Evolutionary conservation across 2,797 vertebrate genomes (phyloP).

Genomic region (Knipowitschia caucasica): DNA sequence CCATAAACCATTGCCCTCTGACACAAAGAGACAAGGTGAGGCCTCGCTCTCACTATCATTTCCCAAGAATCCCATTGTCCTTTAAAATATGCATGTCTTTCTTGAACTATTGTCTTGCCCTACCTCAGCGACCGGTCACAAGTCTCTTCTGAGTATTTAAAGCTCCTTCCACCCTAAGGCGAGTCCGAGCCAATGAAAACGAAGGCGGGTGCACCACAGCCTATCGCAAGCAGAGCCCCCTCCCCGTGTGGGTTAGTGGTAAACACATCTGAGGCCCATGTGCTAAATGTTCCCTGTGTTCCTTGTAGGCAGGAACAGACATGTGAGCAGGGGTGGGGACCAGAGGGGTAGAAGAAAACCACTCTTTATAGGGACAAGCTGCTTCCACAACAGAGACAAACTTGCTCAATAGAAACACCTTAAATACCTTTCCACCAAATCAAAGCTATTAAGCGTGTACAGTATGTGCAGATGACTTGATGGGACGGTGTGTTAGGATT

Average conservation of each 20-base stretch:
- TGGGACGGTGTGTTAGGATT: constrained; percentile 21
- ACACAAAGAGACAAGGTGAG: constrained; percentile 36
- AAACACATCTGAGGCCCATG: constrained; percentile 66
- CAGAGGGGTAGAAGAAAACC: constrained; percentile 14
- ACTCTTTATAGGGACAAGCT: constrained; percentile 24
- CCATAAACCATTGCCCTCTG: constrained; percentile 13
- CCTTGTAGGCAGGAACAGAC: constrained; percentile 40
- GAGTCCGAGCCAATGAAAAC: constrained; percentile 29
- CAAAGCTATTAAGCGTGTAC: neutral
- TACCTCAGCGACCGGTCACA: constrained; percentile 27
- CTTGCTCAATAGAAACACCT: neutral
- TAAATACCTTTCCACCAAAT: neutral
- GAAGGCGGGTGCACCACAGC: constrained; percentile 25
- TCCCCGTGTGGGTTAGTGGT: constrained; percentile 30
- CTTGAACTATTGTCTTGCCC: constrained; percentile 10
- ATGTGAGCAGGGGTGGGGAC: constrained; percentile 64
- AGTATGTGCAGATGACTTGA: neutral
- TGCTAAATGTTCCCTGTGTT: constrained; percentile 54
- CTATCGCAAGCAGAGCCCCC: constrained; percentile 28
- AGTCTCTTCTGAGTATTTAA: constrained; percentile 36
- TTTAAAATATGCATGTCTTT: constrained; percentile 13
- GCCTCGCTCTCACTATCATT: constrained; percentile 30
- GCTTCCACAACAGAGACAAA: constrained; percentile 27
- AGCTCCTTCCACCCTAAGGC: constrained; percentile 2
- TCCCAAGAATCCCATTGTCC: constrained; percentile 47